A percentile compares a stretch with the other conserved stretches of the same genome.
Conservation (phyloP, 2,113 vertebrate species). For the Thomomys bottae region DNA sequence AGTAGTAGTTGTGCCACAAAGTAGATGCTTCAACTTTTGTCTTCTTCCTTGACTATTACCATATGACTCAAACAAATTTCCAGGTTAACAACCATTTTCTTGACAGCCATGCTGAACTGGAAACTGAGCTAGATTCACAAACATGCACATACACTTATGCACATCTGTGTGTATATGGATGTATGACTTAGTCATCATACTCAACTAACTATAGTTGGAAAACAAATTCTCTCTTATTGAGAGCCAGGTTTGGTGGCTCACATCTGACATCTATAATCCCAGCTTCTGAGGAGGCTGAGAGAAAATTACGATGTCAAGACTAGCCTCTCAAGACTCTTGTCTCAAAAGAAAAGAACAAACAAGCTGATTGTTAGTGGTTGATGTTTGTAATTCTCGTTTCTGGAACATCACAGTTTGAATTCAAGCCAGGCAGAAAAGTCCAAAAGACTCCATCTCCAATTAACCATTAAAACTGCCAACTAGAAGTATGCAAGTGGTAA, state of each 20-base stretch:
- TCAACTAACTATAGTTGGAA: background rate
- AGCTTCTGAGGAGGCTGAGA: background rate
- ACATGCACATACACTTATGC: background rate
- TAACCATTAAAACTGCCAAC: too few relatives aligned
- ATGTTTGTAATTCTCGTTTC: too few relatives aligned
- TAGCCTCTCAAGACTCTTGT: background rate
- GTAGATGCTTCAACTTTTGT: background rate
- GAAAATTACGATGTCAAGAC: background rate
- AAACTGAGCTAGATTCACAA: slow-evolving; percentile 11
- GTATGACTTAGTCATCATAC: background rate
- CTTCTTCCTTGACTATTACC: background rate
- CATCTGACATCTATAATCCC: background rate
- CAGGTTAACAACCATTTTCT: background rate
- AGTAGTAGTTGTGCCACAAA: background rate
- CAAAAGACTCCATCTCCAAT: too few relatives aligned
- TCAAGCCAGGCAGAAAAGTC: too few relatives aligned
- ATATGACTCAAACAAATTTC: background rate
- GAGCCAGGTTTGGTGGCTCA: background rate
- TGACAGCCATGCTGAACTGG: background rate
- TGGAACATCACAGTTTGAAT: too few relatives aligned
- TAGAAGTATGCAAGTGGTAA: too few relatives aligned
- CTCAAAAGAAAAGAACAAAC: background rate
- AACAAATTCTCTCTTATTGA: background rate
- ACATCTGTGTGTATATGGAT: background rate
- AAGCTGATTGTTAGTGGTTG: too few relatives aligned